A percentile compares a stretch with the other conserved stretches of the same genome.
phyloP scores from a whole-genome alignment of 2,797 vertebrate genomes.

The Rhincodon typus region DNA sequence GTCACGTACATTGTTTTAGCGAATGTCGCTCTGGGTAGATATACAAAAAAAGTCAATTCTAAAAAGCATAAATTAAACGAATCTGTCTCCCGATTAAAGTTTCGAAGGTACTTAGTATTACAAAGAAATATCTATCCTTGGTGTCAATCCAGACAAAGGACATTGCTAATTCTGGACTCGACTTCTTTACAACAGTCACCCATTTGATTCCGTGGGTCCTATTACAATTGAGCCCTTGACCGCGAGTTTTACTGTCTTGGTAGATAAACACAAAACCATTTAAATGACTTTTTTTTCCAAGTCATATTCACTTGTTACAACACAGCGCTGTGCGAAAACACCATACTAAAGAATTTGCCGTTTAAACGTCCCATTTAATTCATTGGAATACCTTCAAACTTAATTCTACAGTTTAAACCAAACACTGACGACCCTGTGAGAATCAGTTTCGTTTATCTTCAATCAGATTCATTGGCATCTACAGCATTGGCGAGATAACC shows the following conservation, averaged over 20 bases:
- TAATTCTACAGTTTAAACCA: neutral
- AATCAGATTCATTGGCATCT: neutral
- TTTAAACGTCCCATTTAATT: neutral
- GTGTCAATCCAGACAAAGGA: neutral
- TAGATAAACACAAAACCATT: neutral
- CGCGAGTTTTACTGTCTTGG: neutral
- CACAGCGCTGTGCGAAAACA: neutral
- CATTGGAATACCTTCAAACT: neutral
- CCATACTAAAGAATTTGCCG: neutral
- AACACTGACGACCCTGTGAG: neutral
- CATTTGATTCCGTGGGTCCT: neutral
- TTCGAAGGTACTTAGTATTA: neutral
- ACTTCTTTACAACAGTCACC: neutral
- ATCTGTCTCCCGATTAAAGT: no score
- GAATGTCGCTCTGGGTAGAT: no score
- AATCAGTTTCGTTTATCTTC: neutral
- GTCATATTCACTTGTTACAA: neutral
- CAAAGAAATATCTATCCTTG: neutral
- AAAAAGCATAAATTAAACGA: neutral
- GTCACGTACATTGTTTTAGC: neutral
- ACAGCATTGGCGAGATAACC: neutral
- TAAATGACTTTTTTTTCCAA: neutral
- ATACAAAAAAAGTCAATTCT: neutral
- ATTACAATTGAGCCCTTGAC: neutral
- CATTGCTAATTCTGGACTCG: neutral